phyloP scores from a whole-genome alignment of 2,888 invertebrate genomes.

The Drepanosiphum platanoidis region DNA sequence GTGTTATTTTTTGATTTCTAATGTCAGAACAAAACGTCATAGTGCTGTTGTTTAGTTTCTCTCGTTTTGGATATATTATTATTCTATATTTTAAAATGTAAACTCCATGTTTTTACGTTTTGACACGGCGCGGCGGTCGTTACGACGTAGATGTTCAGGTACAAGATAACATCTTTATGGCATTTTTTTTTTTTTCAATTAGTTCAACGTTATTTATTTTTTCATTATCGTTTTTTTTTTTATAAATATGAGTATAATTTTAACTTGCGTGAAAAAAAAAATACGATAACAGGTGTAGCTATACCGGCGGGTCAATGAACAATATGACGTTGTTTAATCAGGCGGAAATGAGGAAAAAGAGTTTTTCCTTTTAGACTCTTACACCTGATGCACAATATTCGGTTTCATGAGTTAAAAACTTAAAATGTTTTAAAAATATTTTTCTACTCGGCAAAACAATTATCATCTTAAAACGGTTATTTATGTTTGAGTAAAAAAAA shows the following conservation, averaged over 20 bases:
- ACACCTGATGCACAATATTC: constrained; percentile 26
- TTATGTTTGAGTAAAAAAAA: background rate
- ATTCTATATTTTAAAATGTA: no score
- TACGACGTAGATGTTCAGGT: no score
- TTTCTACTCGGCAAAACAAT: background rate
- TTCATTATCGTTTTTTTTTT: background rate
- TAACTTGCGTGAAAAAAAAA: background rate
- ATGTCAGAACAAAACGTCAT: no score
- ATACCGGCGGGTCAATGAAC: constrained; percentile 34
- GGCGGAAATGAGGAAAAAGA: constrained; percentile 17
- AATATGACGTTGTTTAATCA: constrained; percentile 35
- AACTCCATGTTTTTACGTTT: no score
- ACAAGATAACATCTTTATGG: no score
- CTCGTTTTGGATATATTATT: no score
- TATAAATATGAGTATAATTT: background rate
- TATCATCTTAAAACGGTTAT: background rate
- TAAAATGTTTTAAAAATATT: background rate
- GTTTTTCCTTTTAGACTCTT: constrained; percentile 13
- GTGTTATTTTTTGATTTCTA: no score
- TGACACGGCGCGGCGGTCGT: no score
- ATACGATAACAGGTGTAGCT: constrained; percentile 34
- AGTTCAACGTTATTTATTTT: background rate
- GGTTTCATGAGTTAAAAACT: background rate
- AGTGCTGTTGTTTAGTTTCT: no score
- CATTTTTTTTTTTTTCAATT: no score